Conservation (phyloP, 2,797 vertebrate species). For the Aeoliscus strigatus region DNA sequence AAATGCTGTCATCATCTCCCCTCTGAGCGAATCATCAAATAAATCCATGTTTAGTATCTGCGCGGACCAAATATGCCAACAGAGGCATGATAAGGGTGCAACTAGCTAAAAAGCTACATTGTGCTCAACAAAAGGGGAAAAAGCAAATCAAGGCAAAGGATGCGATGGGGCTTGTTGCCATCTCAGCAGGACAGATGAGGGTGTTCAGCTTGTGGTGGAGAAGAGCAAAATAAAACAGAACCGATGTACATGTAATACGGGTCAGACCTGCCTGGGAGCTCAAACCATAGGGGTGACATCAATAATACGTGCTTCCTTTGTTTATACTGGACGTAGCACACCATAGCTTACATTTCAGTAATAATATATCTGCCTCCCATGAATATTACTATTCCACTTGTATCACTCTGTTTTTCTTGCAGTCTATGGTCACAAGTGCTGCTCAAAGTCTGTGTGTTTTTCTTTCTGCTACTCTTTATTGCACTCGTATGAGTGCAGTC, state of each 20-base stretch:
- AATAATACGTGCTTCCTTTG: slow-evolving; percentile 11
- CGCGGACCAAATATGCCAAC: slow-evolving; percentile 61
- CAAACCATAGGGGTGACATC: slow-evolving; percentile 28
- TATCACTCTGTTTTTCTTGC: too few species aligned
- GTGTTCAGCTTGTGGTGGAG: slow-evolving; percentile 47
- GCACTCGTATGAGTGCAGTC: too few species aligned
- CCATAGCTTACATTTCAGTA: too few species aligned
- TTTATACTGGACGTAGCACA: neutral
- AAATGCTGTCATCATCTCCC: slow-evolving; percentile 16
- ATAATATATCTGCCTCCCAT: too few species aligned
- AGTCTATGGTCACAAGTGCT: too few species aligned
- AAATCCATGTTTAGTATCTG: slow-evolving; percentile 60
- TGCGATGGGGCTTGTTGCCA: slow-evolving; percentile 62
- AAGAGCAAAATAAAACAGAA: slow-evolving; percentile 49
- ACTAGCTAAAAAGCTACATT: slow-evolving; percentile 68
- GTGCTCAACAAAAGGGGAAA: slow-evolving; percentile 59
- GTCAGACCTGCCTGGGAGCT: slow-evolving; percentile 43
- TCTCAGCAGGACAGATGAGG: slow-evolving; percentile 41
- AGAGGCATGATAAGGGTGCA: slow-evolving; percentile 55
- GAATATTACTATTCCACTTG: too few species aligned
- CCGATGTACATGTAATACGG: slow-evolving; percentile 45
- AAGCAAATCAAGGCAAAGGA: slow-evolving; percentile 51
- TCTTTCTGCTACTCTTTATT: too few species aligned
- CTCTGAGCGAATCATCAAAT: slow-evolving; percentile 43
- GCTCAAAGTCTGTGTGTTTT: too few species aligned